Evolutionary conservation across 2,888 invertebrate genomes (phyloP), one percentile per base, ranked within the genome.

Genomic region (Chloroclysta siterata): DNA sequence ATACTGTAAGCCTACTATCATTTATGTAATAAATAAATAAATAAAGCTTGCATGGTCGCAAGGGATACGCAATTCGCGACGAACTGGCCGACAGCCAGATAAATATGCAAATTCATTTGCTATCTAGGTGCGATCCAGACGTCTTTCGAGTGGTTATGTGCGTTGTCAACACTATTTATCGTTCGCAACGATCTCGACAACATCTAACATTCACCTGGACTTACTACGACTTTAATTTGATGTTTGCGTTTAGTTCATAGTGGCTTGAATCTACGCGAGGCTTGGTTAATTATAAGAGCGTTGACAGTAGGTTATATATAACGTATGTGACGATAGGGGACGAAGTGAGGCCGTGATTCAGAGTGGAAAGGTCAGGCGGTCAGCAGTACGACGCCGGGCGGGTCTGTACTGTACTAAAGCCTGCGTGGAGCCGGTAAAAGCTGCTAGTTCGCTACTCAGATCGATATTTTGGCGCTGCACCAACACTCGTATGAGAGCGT

Each of bases 21-120:
- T n/a, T n/a, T n/a, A n/a, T n/a, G n/a, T n/a, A n/a, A n/a, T n/a
- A n/a, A n/a, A n/a, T n/a, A n/a, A n/a, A n/a, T n/a, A n/a, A n/a
- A n/a, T n/a, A 67, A 72, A 72, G 72, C 73, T 73, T 66, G 66
- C 71, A 68, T 66, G 64, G 68, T 68, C 67, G 75, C 73, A 73
- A 48, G 72, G 71, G 71, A 76, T 74, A 73, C 74, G 77, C 80
- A 76, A 22, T 74, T 72, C 74, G 77, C 80, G 77, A 78, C 83
- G 78, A 76, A 74, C 80, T 89, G 90, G 90, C 86, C 53, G 15
- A 13, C 2, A 57, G 88, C 90, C 90, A 90, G 75, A 61, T 66
- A 72, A 83, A 82, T 79, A 84, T 89, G 90, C 89, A 89, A 81
- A 88, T 84, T 88, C 83, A 87, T 88, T 84, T 84, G 85, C 85